A percentile compares a stretch with the other conserved stretches of the same genome.
Conservation (phyloP, 92 coral and sea anemone species). For the Blastomussa wellsi region DNA sequence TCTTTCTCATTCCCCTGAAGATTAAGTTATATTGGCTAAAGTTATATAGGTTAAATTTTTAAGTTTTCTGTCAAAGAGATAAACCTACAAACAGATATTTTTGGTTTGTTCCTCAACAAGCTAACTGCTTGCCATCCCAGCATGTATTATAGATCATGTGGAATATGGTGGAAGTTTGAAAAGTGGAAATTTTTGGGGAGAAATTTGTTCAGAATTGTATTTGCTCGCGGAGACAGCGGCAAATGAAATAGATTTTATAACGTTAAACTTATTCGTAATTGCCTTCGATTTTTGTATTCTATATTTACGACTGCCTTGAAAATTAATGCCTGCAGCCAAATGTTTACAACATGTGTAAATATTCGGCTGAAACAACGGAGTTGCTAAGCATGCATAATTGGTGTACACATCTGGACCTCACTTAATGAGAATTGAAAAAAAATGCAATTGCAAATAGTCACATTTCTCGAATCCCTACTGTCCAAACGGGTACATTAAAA, state of each 20-base stretch:
- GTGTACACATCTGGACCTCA: constrained; percentile 14
- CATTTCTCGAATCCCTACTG: neutral
- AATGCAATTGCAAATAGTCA: neutral
- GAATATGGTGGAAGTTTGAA: too few relatives aligned
- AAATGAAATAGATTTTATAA: neutral
- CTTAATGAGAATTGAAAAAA: constrained; percentile 4
- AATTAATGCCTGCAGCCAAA: neutral
- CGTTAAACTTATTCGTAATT: neutral
- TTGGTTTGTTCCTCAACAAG: too few relatives aligned
- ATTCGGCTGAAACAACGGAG: constrained; percentile 4
- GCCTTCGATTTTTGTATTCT: neutral
- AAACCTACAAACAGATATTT: too few relatives aligned
- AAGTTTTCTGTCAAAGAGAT: too few relatives aligned
- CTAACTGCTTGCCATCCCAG: too few relatives aligned
- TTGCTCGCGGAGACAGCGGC: too few relatives aligned
- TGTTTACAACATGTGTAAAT: constrained; percentile 11
- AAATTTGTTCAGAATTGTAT: too few relatives aligned
- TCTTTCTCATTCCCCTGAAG: too few relatives aligned
- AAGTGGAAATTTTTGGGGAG: neutral
- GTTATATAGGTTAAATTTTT: too few relatives aligned
- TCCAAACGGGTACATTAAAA: neutral
- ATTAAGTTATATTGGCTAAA: too few relatives aligned
- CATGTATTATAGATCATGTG: too few relatives aligned
- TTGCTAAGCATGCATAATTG: constrained; percentile 30
- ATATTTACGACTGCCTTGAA: neutral